Evolutionary conservation across 92 coral and sea anemone genomes (phyloP), one percentile per base, ranked within the genome.

Genomic region (Heliopora coerulea): DNA sequence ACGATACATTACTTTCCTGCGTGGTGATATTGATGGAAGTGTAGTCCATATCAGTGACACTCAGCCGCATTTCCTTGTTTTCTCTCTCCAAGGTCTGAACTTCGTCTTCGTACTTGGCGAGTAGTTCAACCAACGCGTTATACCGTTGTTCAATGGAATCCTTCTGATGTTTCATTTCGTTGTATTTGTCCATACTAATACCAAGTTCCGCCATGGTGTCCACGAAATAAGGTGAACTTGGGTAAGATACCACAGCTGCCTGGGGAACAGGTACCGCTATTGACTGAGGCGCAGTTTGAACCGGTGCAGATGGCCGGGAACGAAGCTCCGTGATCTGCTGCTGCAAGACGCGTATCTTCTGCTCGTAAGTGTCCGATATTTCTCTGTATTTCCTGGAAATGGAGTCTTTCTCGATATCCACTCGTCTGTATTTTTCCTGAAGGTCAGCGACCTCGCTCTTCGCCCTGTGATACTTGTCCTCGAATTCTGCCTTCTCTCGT

Each of bases 61-160:
- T 23, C 37, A 49, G 14, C 8, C 59, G 58, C 24, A 67, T 42
- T 3, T 67, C 58, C 30, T 67, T 67, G 52, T 67, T 67, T 46
- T 67, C 74, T 46, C 29, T 67, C 34, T 67, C 74, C 37, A 67
- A 52, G 17, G 52, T 67, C 19, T 67, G 74, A 10, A 67, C 74
- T 5, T 67, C 74, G 0, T 67, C 74, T 30, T 67, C 74, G 35
- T 67, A 67, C 30, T 67, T 67, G 37, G 74, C 74, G 12, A 67
- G 74, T 19, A 67, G 39, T 19, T 67, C 74, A 18, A 49, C 74
- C 35, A 67, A 49, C 1, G 37, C 59, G 30, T 67, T 67, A 41
- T 67, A 67, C 21, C 74, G 26, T 12, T 67, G 74, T 41, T 67
- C 74, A 49, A 67, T 67, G 40, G 74, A 67, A 24, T 67, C 74